These are phyloP conservation scores for Eremobia ochroleuca DNA, from an alignment of 2,888 invertebrate species.

Conservation along the genomic window DNA sequence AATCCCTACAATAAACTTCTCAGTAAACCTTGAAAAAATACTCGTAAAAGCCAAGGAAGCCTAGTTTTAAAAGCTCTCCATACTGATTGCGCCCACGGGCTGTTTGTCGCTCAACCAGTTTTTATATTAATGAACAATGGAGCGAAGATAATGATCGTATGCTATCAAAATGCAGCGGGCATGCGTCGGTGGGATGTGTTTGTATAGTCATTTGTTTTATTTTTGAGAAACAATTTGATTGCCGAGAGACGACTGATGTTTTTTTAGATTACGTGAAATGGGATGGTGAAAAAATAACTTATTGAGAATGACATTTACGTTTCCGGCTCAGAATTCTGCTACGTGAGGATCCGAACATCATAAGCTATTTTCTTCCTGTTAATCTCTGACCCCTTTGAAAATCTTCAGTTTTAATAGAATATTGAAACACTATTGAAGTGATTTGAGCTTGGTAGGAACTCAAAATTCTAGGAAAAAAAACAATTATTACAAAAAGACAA, in stretches of 20 bases:
- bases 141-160: constrained; percentile 28
- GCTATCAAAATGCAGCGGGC: constrained; percentile 22
- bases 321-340: too few species aligned
- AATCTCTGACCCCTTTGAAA: background rate
- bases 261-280: background rate
- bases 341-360: background rate
- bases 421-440: too few species aligned
- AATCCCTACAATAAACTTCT: background rate
- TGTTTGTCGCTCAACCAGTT: constrained; percentile 31
- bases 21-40: constrained; percentile 1
- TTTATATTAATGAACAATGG: constrained; percentile 25
- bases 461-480: background rate
- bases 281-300: background rate
- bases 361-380: background rate
- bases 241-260: background rate
- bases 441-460: background rate
- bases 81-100: constrained; percentile 19
- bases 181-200: constrained; percentile 7
- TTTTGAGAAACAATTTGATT: constrained; percentile 23
- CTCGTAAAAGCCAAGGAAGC: constrained; percentile 21
- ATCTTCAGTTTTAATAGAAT: too few species aligned
- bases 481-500: too few species aligned
- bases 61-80: constrained; percentile 12
- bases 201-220: constrained; percentile 11
- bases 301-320: background rate